Base-by-base conservation (phyloP, 2,113 vertebrate genomes). In the Urocitellus parryii region DNA sequence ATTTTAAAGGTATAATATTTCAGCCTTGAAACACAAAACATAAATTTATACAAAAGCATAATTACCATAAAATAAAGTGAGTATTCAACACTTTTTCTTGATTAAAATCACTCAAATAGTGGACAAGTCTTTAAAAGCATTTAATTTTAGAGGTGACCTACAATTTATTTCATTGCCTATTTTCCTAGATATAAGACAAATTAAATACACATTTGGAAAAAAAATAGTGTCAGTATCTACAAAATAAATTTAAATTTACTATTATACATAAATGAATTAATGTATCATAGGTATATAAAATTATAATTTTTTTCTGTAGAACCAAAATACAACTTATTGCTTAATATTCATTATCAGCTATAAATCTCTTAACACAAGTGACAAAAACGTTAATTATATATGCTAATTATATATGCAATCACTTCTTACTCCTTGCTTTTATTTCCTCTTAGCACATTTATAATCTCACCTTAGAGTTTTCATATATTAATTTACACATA, bases 21-120 rank as follows among this genome's bases (percentile, higher is more conserved):
- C 88, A 98, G 90, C 83, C 94, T 83, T 93, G 97, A 97, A 97
- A 96, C 85, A 97, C 85, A 98, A 96, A 98, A 97, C 74, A 79
- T 85, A 39, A 34, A n/a, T 90, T 83, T 70, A 92, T 91, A 74
- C 94, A 85, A 93, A 53, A 97, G 27, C 32, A 73, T 94, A 94
- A 88, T 56, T 97, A 88, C 1, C 88, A 34, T 84, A 96, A 95
- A 96, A 95, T 20, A 34, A 82, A 92, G 24, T 89, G 6, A 0
- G 16, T 25, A 77, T 53, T 51, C 90, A 45, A 81, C 12, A 53
- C 68, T 82, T 68, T 86, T 84, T 74, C 58, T n/a, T 78, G 18
- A 86, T 86, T 94, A 63, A 39, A 24, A 78, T 90, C 48, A 24
- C 2, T 11, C 37, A 84, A 12, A 61, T 93, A 83, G 51, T 13